Evolutionary conservation across 2,888 invertebrate species (phyloP).

Genomic region (Epistrophella euchroma): DNA sequence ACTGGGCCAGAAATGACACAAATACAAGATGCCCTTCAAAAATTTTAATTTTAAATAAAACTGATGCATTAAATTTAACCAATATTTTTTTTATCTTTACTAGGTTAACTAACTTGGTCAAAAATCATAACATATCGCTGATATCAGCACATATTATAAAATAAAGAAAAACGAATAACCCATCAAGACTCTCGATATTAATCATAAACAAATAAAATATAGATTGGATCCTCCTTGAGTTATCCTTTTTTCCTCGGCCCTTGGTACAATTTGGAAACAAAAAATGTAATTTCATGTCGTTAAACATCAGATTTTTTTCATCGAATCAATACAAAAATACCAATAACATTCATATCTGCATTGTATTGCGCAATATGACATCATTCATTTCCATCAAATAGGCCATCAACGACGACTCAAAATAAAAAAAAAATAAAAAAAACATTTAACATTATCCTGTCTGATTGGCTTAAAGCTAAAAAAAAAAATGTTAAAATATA

Average conservation of each 20-base stretch:
- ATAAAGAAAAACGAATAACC: neutral
- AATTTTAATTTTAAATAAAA: no score
- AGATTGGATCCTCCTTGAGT: neutral
- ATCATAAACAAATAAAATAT: constrained; percentile 39
- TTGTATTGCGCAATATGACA: constrained; percentile 67
- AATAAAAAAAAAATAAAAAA: neutral
- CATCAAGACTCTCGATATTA: constrained; percentile 3
- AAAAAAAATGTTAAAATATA: constrained; percentile 20
- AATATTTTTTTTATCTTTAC: no score
- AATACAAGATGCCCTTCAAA: no score
- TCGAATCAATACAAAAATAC: constrained; percentile 59
- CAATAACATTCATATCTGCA: constrained; percentile 62
- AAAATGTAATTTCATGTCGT: constrained; percentile 17
- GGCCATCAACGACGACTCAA: constrained; percentile 10
- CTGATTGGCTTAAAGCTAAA: constrained; percentile 71
- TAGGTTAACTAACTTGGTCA: no score
- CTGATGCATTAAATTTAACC: no score
- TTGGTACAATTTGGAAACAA: neutral
- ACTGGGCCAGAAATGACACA: no score
- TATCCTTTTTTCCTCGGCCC: neutral
- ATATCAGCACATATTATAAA: neutral
- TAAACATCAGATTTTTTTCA: constrained; percentile 37
- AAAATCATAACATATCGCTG: neutral
- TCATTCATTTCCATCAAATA: constrained; percentile 54
- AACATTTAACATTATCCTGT: constrained; percentile 22